Base-by-base conservation (phyloP, 2,113 vertebrate species). In the Alethe castanea region DNA sequence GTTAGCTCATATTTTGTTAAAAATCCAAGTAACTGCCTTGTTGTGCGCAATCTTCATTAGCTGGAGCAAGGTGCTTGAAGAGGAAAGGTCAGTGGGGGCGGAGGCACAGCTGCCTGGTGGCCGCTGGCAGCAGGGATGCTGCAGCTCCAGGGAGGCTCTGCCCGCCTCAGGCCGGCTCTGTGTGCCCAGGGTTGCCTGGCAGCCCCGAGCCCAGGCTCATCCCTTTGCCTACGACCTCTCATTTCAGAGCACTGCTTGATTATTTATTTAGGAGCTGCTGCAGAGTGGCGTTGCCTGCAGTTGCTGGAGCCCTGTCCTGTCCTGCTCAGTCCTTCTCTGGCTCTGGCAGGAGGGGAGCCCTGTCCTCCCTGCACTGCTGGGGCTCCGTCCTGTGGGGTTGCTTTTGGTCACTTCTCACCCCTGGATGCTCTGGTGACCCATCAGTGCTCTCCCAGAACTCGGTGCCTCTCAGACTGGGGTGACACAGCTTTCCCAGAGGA, bases 241-340 rank as follows among this genome's bases (percentile, higher is more conserved):
- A 78, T 95, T 94, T 92, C 94, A 88, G 76, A 94, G 61, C 65
- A 31, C 28, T 38, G 59, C 38, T 24, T 94, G 44, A 80, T 98
- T 71, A 94, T 89, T 98, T 98, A 97, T 97, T 96, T 88, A 97
- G 90, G 84, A 77, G 47, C 94, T 94, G 93, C 93, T 83, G 62
- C 72, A 72, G 52, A 72, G 70, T 60, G 71, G 83, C 76, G 78
- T 48, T 93, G 83, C 62, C 90, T 88, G 42, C 71, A 23, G 10
- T 59, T 33, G 59, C 69, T 12, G 29, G 4, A 71, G 86, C 62
- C 88, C 88, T 66, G 54, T 71, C 38, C 69, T 90, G 61, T 90
- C 72, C 52, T 7, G 14, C 93, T 67, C 13, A 0, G 16, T 35
- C 3, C 56, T 26, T 19, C 67, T 78, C 54, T 13, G 69, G 73